Evolutionary conservation across 2,797 vertebrate genomes (phyloP), one percentile per base, ranked within the genome.

Genomic region (Percopsis omiscomaycus): DNA sequence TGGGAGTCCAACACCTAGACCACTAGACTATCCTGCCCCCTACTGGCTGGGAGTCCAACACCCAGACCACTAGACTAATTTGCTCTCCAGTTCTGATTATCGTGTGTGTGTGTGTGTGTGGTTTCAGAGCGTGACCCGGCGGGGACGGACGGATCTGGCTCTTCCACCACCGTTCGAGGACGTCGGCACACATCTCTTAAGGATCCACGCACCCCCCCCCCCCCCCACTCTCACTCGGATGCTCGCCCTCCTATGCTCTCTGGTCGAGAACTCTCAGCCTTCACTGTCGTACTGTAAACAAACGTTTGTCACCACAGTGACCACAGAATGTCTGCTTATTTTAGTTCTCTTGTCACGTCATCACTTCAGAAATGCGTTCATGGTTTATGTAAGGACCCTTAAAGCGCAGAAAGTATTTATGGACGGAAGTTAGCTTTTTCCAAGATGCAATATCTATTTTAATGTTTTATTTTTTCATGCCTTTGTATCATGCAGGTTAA

Each of bases 401-500:
- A 69, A 82, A 82, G 85, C 62, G 73, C 76, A 77, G 62, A 67
- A 79, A 79, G 83, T 92, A 92, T 91, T 93, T 92, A 92, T 92
- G 87, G 88, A 91, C 77, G 86, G 86, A 71, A 80, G 66, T 88
- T 90, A 82, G 86, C 73, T 86, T 89, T 85, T 88, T 90, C 82
- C 61, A 90, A 87, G 82, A 91, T 83, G 86, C 87, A 89, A 87
- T 89, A 88, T 89, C 80, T 90, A 89, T 91, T 93, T 91, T 90
- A 86, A 84, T 89, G 87, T 92, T 89, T 48, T 71, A 11, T 87
- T 87, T 88, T 84, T 84, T 87, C 86, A 90, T 90, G 86, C 86
- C 84, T 91, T 91, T 89, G 86, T 92, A 91, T 90, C 64, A 89
- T 93, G 90, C 86, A 89, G 83, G 90, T 86, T 88, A 81, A 89